These are phyloP conservation scores for Cnemophilus loriae DNA, from an alignment of 2,113 vertebrate genomes.

Conservation along the genomic window DNA sequence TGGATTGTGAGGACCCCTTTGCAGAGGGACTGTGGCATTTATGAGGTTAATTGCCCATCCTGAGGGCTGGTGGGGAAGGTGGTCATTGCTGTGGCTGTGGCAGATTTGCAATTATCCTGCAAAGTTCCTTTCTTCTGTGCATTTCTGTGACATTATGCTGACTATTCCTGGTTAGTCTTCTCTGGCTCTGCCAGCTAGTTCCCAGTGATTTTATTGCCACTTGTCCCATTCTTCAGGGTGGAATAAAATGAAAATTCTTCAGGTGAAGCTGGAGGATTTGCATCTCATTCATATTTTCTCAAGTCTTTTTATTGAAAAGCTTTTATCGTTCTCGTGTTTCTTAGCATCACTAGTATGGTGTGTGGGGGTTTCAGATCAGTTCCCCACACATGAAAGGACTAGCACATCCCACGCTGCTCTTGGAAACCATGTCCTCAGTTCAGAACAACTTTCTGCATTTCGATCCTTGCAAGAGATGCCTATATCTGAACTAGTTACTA, in stretches of 20 bases:
- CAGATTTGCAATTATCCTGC: not conserved
- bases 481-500: not conserved
- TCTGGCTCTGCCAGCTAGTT: not conserved
- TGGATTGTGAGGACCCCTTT: not conserved
- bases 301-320: not conserved
- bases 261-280: not conserved
- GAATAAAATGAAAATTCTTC: not conserved
- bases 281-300: not conserved
- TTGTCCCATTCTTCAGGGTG: not conserved
- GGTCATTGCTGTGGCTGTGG: not conserved
- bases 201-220: not conserved
- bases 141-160: not conserved
- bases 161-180: not conserved
- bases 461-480: not conserved
- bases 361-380: not conserved
- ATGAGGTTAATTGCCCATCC: not conserved
- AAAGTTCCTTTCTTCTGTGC: not conserved
- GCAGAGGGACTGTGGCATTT: not conserved
- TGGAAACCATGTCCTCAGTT: not conserved
- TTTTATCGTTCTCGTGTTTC: not conserved
- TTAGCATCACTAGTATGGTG: not conserved
- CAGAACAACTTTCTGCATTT: not conserved
- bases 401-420: accelerated
- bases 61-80: not conserved
- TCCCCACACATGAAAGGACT: not conserved